These are phyloP conservation scores for Syngnathus typhle DNA, from an alignment of 2,113 vertebrate species.

Conservation along the genomic window DNA sequence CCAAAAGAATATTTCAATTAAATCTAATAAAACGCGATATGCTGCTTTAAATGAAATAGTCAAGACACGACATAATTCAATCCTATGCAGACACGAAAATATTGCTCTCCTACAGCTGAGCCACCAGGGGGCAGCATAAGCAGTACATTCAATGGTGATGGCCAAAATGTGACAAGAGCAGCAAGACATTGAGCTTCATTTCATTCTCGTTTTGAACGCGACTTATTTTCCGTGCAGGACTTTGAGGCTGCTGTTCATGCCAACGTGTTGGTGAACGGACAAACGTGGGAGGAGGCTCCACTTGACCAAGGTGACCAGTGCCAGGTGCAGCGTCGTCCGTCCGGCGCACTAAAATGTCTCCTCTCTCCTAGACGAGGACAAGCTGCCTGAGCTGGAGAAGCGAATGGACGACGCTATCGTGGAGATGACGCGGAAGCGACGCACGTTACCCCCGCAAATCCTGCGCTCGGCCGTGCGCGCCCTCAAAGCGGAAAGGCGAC, in stretches of 20 bases:
- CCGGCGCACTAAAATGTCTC: neutral
- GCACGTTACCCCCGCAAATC: conserved; percentile 78
- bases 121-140: too few relatives aligned
- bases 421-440: conserved; percentile 76
- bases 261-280: conserved; percentile 80
- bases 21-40: too few relatives aligned
- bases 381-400: conserved; percentile 74
- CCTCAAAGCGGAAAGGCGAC: conserved; percentile 80
- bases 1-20: too few relatives aligned
- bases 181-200: too few relatives aligned
- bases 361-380: conserved; percentile 34
- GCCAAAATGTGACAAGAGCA: too few relatives aligned
- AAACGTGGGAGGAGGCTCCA: conserved; percentile 74
- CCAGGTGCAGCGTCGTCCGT: too few relatives aligned
- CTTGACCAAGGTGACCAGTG: conserved; percentile 43
- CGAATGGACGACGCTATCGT: conserved; percentile 83
- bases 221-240: conserved; percentile 65
- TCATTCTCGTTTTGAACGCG: neutral
- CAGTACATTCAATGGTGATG: too few relatives aligned
- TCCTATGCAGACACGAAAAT: too few relatives aligned
- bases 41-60: too few relatives aligned
- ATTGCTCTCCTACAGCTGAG: too few relatives aligned
- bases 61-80: too few relatives aligned
- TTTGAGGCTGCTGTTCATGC: conserved; percentile 80
- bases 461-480: conserved; percentile 71